These are phyloP conservation scores for Drosophila elegans DNA, from an alignment of 1,140 invertebrate genomes.

Conservation along the genomic window DNA sequence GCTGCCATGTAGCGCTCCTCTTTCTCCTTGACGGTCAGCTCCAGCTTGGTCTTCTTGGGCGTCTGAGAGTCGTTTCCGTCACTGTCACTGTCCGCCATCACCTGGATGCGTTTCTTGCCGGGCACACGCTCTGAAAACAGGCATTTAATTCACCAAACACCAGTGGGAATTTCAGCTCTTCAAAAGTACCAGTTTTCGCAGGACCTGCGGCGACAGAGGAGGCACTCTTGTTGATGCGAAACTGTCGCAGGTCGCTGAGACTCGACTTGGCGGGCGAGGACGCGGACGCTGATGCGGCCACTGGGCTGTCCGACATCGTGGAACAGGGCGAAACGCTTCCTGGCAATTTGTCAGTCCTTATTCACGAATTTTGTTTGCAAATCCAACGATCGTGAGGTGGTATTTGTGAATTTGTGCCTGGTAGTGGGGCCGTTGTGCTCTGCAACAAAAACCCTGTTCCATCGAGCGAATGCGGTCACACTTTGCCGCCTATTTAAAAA, in stretches of 20 bases:
- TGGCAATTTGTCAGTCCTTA: conserved; percentile 45
- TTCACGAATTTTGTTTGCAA: conserved; percentile 48
- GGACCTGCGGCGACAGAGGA: conserved; percentile 26
- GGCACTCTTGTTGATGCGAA: conserved; percentile 77
- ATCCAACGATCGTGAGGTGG: conserved; percentile 24
- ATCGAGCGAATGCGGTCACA: background rate
- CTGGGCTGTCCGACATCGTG: conserved; percentile 67
- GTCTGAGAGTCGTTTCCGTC: conserved; percentile 66
- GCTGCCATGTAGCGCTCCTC: conserved; percentile 80
- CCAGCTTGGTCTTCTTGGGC: conserved; percentile 69
- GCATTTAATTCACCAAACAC: background rate
- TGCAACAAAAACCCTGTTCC: background rate
- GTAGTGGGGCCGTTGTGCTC: conserved; percentile 1
- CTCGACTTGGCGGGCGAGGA: conserved; percentile 67
- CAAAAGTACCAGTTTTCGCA: conserved; percentile 66
- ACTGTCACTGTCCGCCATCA: conserved; percentile 80
- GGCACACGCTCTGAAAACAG: conserved; percentile 68
- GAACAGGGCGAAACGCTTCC: conserved; percentile 29
- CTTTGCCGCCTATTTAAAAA: background rate
- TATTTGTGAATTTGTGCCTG: conserved; percentile 18
- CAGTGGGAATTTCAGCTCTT: conserved; percentile 12
- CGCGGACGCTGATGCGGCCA: conserved; percentile 25
- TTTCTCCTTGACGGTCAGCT: conserved; percentile 77
- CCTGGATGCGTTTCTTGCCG: conserved; percentile 79
- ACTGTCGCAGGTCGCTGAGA: conserved; percentile 77